Conservation (phyloP, 1,140 invertebrate genomes). For the Drosophila hydei region DNA sequence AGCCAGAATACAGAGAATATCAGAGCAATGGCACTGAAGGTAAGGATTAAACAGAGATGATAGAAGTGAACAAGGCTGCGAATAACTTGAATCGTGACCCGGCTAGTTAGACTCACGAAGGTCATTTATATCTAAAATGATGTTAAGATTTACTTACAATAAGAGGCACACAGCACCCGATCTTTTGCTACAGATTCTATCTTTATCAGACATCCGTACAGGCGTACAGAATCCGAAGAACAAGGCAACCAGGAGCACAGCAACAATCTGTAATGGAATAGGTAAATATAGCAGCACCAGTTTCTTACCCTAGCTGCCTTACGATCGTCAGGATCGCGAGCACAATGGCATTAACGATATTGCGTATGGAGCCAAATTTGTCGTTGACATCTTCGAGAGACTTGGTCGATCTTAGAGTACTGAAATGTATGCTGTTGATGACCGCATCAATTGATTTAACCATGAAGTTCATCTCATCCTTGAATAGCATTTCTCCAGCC, state of each 20-base stretch:
- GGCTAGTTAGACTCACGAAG: no score
- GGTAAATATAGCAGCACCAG: neutral
- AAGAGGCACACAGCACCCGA: slow-evolving; percentile 92
- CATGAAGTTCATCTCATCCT: slow-evolving; percentile 22
- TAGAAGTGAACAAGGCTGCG: neutral
- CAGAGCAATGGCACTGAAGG: slow-evolving; percentile 90
- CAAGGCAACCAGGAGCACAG: neutral
- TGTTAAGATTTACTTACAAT: slow-evolving; percentile 86
- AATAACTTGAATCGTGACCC: no score
- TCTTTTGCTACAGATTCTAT: slow-evolving; percentile 91
- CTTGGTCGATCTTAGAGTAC: slow-evolving; percentile 39
- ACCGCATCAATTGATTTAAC: slow-evolving; percentile 44
- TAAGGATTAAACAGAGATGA: slow-evolving; percentile 10
- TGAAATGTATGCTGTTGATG: slow-evolving; percentile 46
- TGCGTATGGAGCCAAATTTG: slow-evolving; percentile 43
- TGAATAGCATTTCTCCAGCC: slow-evolving; percentile 21
- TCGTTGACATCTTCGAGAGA: slow-evolving; percentile 61
- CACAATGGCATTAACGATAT: slow-evolving; percentile 69
- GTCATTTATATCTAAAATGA: no score
- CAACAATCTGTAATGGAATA: neutral
- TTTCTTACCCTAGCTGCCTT: slow-evolving; percentile 7
- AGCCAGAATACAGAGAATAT: slow-evolving; percentile 91
- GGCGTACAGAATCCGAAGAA: slow-evolving; percentile 13
- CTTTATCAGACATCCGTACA: neutral
- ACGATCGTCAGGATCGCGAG: slow-evolving; percentile 85